These are phyloP conservation scores for Hemaris fuciformis DNA, from an alignment of 2,888 invertebrate genomes.

Conservation along the genomic window DNA sequence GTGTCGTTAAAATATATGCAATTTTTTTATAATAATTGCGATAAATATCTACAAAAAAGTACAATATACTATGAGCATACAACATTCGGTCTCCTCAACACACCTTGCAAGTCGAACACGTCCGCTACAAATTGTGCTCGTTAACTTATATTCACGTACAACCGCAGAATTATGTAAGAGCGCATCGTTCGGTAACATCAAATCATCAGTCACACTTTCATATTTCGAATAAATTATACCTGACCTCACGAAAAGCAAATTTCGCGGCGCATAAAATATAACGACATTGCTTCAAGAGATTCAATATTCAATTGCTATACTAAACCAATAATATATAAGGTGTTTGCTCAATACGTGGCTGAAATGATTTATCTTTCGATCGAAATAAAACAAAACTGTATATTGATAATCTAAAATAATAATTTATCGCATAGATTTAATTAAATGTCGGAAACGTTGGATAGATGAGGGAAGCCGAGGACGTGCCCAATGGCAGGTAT, in stretches of 20 bases:
- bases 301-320: not conserved
- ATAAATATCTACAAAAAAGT: not conserved
- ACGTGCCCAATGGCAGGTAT: no score
- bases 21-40: no score
- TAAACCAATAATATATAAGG: not conserved
- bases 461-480: no score
- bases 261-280: not conserved
- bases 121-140: not conserved
- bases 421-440: no score
- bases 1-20: no score
- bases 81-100: not conserved
- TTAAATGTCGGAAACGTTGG: no score
- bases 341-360: not conserved
- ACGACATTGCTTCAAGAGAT: not conserved
- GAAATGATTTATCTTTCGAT: not conserved
- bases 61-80: not conserved
- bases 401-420: no score
- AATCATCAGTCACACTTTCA: not conserved
- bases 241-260: not conserved
- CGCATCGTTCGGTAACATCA: not conserved
- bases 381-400: not conserved
- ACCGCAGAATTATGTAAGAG: not conserved
- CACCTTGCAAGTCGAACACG: not conserved
- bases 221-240: not conserved
- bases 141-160: not conserved